Evolutionary conservation across 2,888 invertebrate species (phyloP), one percentile per base, ranked within the genome.

Genomic region (Pimpla rufipes): DNA sequence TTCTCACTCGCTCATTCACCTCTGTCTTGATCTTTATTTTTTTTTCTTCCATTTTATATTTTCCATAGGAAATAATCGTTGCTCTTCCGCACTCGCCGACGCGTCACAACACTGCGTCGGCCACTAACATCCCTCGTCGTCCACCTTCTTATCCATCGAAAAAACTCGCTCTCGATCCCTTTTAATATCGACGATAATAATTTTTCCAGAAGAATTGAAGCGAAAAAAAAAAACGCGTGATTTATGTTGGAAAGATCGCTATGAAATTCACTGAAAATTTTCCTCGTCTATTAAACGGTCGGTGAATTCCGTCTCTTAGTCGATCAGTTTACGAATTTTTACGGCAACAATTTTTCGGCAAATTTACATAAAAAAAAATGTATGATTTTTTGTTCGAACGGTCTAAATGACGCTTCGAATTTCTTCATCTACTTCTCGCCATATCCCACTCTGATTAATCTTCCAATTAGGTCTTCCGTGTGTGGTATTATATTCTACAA

Each of bases 1-100:
- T 68, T 81, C 47, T 81, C 62, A 50, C 77, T 68, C 47, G 70
- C 85, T 67, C 73, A 73, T 64, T 86, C 71, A 75, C 55, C 79
- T 59, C 66, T 29, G 42, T 81, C 64, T 83, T 75, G 35, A 70
- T 29, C 29, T 29, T 29, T 29, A 29, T 42, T 84, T 86, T 83
- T 57, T 68, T 67, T 79, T 75, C 66, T 64, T 68, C 62, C 68
- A 50, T 76, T 70, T 83, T 83, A 62, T 66, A 59, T 62, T 76
- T 80, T 68, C 35, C 59, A 50, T 67, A 35, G 16, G 57, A 35
- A 42, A 59, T 29, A 59, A 59, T 59, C 57, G 57, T 59, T 59
- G 57, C 29, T 59, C 57, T 35, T 29, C 57, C 29, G 57, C 57
- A 35, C 35, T 35, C 35, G 57, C 55, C 55, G 55, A 55, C 11